Base-by-base conservation (phyloP, 2,888 invertebrate species). In the Selenia dentaria region DNA sequence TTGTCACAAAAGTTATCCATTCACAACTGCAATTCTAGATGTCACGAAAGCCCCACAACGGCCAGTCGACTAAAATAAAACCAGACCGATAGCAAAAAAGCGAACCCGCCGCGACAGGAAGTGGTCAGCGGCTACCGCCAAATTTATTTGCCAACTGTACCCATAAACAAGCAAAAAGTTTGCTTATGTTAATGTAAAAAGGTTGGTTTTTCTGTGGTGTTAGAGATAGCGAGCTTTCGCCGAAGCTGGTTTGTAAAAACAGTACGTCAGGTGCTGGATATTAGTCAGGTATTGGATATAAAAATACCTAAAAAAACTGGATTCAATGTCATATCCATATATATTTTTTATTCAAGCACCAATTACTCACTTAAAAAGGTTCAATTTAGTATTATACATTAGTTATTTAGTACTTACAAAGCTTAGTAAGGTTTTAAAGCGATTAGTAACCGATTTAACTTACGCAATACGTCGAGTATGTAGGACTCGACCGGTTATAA, bases 121-220 rank as follows among this genome's bases (percentile, higher is more conserved):
- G 79, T 66, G 79, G 79, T 77, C 79, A 77, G 68, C 70, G 74
- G 59, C 73, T 65, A 68, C 68, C 71, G 60, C 65, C 71, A 73
- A 80, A 81, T 80, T 79, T 81, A 81, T 79, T 79, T 59, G 74
- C 70, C 45, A 62, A 57, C 67, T 47, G 52, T 71, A 63, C 63
- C 50, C 48, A 46, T 48, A 41, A 37, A 43, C 28, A 32, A 43
- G 40, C 35, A 34, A 46, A 36, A 52, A 52, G 32, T 16, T 24
- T 2, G 12, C 41, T 33, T 51, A 56, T 8, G 9, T 3, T 20
- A 4, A 16, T 8, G 25, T n/a, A 0, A n/a, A 50, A 54, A 38
- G 46, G 58, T 47, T 8, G 38, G 10, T 6, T 50, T 52, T 56
- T 31, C 37, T 18, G 3, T 42, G 28, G 16, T 12, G 37, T 18